Base-by-base conservation (phyloP, 2,113 vertebrate genomes). In the Oncorhynchus clarkii region DNA sequence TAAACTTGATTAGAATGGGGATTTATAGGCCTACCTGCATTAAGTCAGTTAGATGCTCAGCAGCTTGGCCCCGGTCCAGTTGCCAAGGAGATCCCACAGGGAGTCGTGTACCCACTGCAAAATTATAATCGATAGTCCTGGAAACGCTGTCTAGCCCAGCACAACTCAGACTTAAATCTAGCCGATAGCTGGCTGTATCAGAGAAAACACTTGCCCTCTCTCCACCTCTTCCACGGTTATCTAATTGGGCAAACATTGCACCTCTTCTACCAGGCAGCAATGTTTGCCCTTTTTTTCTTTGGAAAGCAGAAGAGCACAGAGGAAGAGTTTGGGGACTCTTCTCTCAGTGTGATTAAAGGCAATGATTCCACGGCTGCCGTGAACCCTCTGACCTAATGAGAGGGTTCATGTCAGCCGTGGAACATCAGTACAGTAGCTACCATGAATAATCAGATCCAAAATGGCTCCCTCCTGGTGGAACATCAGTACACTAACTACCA, bases 101-200 rank as follows among this genome's bases (percentile, higher is more conserved):
- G 90, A 93, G 89, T 89, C 81, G 89, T 94, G 94, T 91, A 89
- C 75, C 88, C 89, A 77, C 83, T 89, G 91, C 92, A 22, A 88
- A 89, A 90, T 88, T 91, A 86, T 78, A 92, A 93, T 94, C 92
- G 89, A 93, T 93, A 92, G 85, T 80, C 89, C 85, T 79, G 79
- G 81, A 90, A 89, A 86, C 75, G 74, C 83, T 81, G 75, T 82
- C 83, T 86, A 78, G 85, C 84, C 82, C 76, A 77, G 81, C 80
- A 80, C 71, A 49, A 74, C 78, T 14, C 60, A 67, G 78, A 65
- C 82, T 86, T 88, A 87, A 89, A 90, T 87, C 84, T 81, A 78
- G 71, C 74, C 81, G 81, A 18, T 65, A 75, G 73, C 73, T 26
- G 72, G 26, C 26, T 29, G 22, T 45, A 29, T 67, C n/a, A 20